Conservation (phyloP, 1,140 invertebrate genomes). For the Nomia melanderi region DNA sequence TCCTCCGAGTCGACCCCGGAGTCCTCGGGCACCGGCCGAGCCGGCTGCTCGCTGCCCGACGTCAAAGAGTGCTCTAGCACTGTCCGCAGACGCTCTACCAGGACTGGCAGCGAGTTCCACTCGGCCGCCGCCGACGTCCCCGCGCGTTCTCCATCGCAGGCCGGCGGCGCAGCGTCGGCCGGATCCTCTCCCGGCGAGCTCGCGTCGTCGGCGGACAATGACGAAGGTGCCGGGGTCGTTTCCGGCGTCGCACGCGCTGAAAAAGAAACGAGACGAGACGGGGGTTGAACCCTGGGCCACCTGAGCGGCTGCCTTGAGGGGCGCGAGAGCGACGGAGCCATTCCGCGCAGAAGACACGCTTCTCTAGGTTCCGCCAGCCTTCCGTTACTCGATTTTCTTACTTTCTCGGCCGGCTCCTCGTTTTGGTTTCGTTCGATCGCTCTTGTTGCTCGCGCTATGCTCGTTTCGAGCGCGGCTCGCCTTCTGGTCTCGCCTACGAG, state of each 20-base stretch:
- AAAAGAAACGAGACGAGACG: slow-evolving; percentile 51
- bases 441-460: too few species aligned
- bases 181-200: neutral
- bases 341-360: neutral
- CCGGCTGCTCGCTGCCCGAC: slow-evolving; percentile 57
- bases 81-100: slow-evolving; percentile 78
- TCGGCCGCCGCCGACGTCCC: slow-evolving; percentile 69
- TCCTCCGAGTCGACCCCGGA: slow-evolving; percentile 70
- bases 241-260: slow-evolving; percentile 28
- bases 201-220: slow-evolving; percentile 9
- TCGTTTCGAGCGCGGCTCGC: too few species aligned
- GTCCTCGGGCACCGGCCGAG: slow-evolving; percentile 62
- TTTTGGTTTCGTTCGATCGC: neutral
- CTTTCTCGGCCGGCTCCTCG: neutral
- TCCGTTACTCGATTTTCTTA: neutral
- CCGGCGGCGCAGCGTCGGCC: neutral
- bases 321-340: neutral
- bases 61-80: slow-evolving; percentile 75
- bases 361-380: too few species aligned
- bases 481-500: too few species aligned
- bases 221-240: neutral
- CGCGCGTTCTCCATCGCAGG: slow-evolving; percentile 45
- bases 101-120: slow-evolving; percentile 80
- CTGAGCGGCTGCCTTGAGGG: neutral
- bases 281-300: slow-evolving; percentile 32